Evolutionary conservation across 2,113 vertebrate genomes (phyloP), one percentile per base, ranked within the genome.

Genomic region (Eclectus roratus): DNA sequence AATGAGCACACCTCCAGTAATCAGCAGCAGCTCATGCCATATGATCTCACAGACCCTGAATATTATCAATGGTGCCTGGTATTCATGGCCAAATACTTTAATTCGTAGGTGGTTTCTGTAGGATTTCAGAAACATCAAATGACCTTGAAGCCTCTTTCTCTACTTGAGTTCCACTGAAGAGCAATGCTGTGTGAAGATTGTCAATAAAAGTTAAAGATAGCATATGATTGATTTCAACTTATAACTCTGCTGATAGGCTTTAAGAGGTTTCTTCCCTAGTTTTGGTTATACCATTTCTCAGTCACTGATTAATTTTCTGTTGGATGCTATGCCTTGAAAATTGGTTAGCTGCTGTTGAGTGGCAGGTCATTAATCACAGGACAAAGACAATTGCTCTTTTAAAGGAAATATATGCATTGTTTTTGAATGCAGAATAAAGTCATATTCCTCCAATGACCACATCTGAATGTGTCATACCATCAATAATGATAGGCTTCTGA

Each of bases 291-390:
- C n/a, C 31, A 9, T 0, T 88, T 90, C 79, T 89, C 56, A 80
- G 44, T 20, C 76, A 58, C n/a, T 70, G 71, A 90, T 90, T 93
- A 83, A 77, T 93, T 92, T 92, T 65, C 46, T 83, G 6, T 73
- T 72, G 76, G 41, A 77, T 70, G 28, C 46, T 60, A 47, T 88
- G 23, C 23, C 68, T 88, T 80, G 65, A 89, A 91, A 89, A 93
- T 18, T 68, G 72, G 77, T 81, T 81, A 92, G 69, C 43, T 94
- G 53, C 39, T 92, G 17, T 68, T 93, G 92, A 97, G 64, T 93
- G 76, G 33, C 74, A 91, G 79, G 49, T 91, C 90, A 93, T 97
- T 93, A 93, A 95, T 96, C 96, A 95, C 29, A 86, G 29, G n/a
- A 84, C 29, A 95, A 92, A 93, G 77, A 33, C 83, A 92, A 74